Conservation (phyloP, 1,140 invertebrate genomes). For the Drosophila tristis region DNA sequence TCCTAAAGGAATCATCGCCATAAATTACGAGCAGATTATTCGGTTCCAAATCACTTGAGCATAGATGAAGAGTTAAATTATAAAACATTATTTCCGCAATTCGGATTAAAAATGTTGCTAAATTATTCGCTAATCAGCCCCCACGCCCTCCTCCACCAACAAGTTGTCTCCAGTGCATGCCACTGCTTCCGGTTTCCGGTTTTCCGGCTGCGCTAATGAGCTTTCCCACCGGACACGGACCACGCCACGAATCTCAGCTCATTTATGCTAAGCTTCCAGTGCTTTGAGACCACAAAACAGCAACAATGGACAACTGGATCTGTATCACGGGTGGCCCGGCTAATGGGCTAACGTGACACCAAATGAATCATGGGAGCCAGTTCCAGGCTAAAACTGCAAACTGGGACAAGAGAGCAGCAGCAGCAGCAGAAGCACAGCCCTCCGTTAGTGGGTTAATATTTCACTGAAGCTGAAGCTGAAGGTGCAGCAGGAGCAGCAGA, state of each 20-base stretch:
- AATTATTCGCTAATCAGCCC: too few relatives aligned
- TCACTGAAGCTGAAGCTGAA: conserved; percentile 22
- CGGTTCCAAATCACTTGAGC: not conserved
- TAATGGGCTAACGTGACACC: conserved; percentile 82
- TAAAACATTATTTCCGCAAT: too few relatives aligned
- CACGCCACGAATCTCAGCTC: conserved; percentile 34
- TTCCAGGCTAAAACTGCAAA: not conserved
- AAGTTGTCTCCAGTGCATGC: conserved; percentile 34
- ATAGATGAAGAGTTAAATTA: too few relatives aligned
- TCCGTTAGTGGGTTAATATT: conserved; percentile 78
- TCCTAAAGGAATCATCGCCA: too few relatives aligned
- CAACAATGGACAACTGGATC: conserved; percentile 58
- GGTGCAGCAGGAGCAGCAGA: not conserved
- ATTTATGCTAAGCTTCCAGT: conserved; percentile 79
- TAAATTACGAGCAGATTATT: too few relatives aligned
- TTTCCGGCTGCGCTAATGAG: conserved; percentile 63
- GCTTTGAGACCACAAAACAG: conserved; percentile 55
- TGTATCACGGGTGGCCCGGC: conserved; percentile 29
- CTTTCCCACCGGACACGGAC: conserved; percentile 75
- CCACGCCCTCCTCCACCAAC: too few relatives aligned
- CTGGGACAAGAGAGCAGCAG: too few relatives aligned
- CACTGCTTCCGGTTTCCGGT: conserved; percentile 36
- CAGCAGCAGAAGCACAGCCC: not conserved
- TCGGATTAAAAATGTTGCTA: too few relatives aligned
- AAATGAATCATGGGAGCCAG: conserved; percentile 63